phyloP scores from a whole-genome alignment of 2,888 invertebrate species.

The Eumerus sabulonum region DNA sequence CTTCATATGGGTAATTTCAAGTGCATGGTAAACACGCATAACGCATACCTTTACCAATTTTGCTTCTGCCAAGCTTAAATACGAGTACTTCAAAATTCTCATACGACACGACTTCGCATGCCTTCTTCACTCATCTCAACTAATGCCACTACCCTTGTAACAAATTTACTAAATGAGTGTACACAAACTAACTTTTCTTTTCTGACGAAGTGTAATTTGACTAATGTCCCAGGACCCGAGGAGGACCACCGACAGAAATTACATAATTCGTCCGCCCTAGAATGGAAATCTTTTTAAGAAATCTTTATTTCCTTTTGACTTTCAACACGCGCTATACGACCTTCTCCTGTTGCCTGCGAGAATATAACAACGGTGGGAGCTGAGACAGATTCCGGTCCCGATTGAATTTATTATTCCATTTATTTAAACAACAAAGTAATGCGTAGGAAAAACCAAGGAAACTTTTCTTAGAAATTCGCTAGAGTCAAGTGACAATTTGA shows the following conservation, averaged over 20 bases:
- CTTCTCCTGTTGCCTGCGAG: background rate
- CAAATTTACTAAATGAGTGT: constrained; percentile 17
- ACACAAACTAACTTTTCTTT: constrained; percentile 10
- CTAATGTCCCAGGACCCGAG: constrained; percentile 13
- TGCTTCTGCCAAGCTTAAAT: too few species aligned
- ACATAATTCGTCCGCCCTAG: background rate
- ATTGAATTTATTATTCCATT: constrained; percentile 53
- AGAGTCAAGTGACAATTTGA: constrained; percentile 33
- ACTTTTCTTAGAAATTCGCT: constrained; percentile 30
- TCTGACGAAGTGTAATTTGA: constrained; percentile 41
- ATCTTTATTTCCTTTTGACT: constrained; percentile 28
- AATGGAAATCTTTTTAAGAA: constrained; percentile 27
- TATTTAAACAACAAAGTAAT: constrained; percentile 24
- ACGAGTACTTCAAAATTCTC: too few species aligned
- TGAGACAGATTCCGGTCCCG: background rate
- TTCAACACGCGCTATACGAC: constrained; percentile 9
- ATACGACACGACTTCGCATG: too few species aligned
- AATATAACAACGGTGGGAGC: too few species aligned
- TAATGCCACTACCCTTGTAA: background rate
- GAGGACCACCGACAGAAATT: constrained; percentile 30
- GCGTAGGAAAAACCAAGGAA: background rate
- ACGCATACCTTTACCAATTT: too few species aligned
- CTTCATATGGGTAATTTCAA: too few species aligned
- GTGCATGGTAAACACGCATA: too few species aligned
- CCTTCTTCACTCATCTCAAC: too few species aligned